Base-by-base conservation (phyloP, 2,113 vertebrate genomes). In the Edolisoma coerulescens region DNA sequence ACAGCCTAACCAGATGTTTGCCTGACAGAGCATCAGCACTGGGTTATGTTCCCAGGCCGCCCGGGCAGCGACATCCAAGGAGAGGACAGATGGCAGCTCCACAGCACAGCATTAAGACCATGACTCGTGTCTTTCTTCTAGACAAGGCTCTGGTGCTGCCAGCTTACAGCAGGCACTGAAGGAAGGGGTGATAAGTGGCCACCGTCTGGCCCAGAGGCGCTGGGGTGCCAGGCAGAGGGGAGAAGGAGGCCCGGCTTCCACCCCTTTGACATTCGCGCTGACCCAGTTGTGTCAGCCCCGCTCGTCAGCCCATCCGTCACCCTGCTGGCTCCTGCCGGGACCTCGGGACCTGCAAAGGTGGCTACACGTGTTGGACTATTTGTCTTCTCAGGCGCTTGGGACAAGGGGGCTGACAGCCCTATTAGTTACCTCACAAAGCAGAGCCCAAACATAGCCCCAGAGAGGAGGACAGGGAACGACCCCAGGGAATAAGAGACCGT, bases 271-370 rank as follows among this genome's bases (percentile, higher is more conserved):
- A 93, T 91, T 93, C 23, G 2, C 0, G 0, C 22, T 53, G 90
- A 81, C 97, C 97, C 49, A 75, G 93, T 96, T 97, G 95, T 96
- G 97, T 96, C 97, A 97, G 93, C 14, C 6, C 82, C 4, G 3
- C 96, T 90, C 41, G 56, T 95, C 88, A 91, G 92, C 96, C 65
- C 95, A 98, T 98, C 97, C 60, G 90, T 98, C 97, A 98, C 17
- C 1, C 18, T 27, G 96, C 91, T 92, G 88, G 93, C 37, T 96
- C 97, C 97, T 97, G 95, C 95, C 14, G 8, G 70, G 96, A 87
- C 91, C 52, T 85, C 27, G 2, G 96, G 95, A 95, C 95, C 95
- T 65, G 79, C 35, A 27, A 95, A 97, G 90, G 97, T 94, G 93
- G 83, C 95, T 96, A 88, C 93, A 96, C 35, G 35, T 89, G 91